A percentile compares a stretch with the other conserved stretches of the same genome.
Evolutionary conservation across 2,888 invertebrate species (phyloP).

Genomic region (Agrotis exclamationis): DNA sequence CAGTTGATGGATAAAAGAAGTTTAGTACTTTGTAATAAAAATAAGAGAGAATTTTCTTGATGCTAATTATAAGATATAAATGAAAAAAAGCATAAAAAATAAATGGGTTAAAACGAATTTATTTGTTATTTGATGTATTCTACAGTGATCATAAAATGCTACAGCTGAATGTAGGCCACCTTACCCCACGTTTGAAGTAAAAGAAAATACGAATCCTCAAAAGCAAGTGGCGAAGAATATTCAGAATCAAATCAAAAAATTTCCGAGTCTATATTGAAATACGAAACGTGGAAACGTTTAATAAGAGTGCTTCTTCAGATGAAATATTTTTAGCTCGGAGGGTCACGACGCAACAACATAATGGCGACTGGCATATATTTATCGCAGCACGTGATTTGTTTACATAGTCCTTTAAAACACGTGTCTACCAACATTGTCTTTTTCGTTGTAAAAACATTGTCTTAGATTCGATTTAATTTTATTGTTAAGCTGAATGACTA

Average conservation of each 20-base stretch:
- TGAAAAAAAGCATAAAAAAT: too few relatives aligned
- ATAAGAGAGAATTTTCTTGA: constrained; percentile 43
- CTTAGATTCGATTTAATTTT: too few relatives aligned
- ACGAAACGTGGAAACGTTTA: constrained; percentile 24
- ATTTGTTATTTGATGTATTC: not conserved
- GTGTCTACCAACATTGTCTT: not conserved
- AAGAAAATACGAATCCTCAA: constrained; percentile 11
- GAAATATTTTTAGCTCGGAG: constrained; percentile 11
- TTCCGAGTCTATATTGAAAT: constrained; percentile 21
- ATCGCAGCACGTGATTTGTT: not conserved
- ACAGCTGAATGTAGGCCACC: not conserved
- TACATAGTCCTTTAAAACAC: not conserved
- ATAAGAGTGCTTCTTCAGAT: constrained; percentile 21
- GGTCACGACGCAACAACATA: not conserved
- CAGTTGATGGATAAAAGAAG: constrained; percentile 66
- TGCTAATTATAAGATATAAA: not conserved
- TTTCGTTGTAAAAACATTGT: not conserved
- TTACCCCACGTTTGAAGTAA: not conserved
- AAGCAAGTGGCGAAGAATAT: constrained; percentile 28
- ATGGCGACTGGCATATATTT: not conserved
- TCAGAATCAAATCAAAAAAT: constrained; percentile 36
- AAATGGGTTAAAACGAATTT: not conserved
- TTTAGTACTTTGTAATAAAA: constrained; percentile 54
- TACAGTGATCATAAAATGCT: not conserved
- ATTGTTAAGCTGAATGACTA: too few relatives aligned